phyloP scores from a whole-genome alignment of 2,113 vertebrate genomes.

The Muntiacus muntjak region DNA sequence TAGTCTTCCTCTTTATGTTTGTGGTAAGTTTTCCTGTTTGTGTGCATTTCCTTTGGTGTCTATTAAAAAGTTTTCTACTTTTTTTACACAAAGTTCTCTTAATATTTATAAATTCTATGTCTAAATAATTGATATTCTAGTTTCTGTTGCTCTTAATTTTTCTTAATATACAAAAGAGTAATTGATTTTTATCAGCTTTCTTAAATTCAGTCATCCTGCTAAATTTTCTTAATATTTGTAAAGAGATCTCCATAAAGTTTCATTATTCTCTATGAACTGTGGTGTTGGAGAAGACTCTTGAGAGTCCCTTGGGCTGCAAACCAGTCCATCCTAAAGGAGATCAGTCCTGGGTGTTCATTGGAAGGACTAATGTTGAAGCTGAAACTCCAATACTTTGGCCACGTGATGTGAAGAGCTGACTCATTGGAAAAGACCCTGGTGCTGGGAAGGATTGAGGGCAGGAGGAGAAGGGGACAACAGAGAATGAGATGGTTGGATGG shows the following conservation, averaged over 20 bases:
- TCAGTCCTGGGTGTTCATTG: background rate
- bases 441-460: background rate
- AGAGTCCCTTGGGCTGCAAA: background rate
- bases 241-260: background rate
- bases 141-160: background rate
- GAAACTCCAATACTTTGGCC: background rate
- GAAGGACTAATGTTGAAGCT: background rate
- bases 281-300: background rate
- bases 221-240: background rate
- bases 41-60: background rate
- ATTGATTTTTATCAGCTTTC: background rate
- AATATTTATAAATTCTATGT: too few species aligned
- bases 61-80: too few species aligned
- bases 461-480: background rate
- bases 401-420: background rate
- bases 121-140: background rate
- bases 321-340: background rate
- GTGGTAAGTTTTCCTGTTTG: background rate
- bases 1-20: background rate
- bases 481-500: background rate
- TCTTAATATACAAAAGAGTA: background rate
- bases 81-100: too few species aligned
- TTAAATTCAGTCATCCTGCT: background rate
- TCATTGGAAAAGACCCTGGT: background rate
- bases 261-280: background rate